Conservation (phyloP, 1,140 invertebrate species). For the Sitobion miscanthi region DNA sequence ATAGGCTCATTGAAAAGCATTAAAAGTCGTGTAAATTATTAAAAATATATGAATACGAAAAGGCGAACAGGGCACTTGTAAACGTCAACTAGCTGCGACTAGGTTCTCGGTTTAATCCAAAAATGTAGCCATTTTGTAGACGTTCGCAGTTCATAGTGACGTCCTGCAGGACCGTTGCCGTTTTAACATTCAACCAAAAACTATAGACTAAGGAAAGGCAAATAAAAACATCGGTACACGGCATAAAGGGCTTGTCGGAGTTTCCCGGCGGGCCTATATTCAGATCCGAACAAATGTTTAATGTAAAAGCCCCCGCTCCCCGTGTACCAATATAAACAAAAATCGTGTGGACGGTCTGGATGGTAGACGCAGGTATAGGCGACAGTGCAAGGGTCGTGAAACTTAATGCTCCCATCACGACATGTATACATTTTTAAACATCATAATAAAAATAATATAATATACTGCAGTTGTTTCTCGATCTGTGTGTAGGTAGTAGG, state of each 20-base stretch:
- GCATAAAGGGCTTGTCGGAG: too few species aligned
- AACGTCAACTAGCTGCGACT: too few species aligned
- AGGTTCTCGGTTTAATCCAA: background rate
- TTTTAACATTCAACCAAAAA: background rate
- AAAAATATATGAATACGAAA: too few species aligned
- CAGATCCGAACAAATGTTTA: background rate
- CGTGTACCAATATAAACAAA: background rate
- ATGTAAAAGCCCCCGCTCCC: background rate
- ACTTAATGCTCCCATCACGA: background rate
- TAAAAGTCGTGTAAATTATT: too few species aligned
- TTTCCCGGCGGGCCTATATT: background rate
- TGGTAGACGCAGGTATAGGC: background rate
- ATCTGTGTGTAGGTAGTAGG: too few species aligned
- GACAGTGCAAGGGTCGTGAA: background rate
- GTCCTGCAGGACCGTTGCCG: background rate
- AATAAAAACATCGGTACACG: background rate
- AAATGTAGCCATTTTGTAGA: background rate
- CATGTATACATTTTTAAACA: background rate
- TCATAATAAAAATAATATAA: too few species aligned
- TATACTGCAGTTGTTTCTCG: too few species aligned
- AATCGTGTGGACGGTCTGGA: background rate
- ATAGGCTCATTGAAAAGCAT: too few species aligned
- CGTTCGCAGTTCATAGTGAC: background rate
- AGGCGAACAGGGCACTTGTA: background rate
- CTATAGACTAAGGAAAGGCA: background rate